Conservation (phyloP, 2,113 vertebrate species). For the Chloropsis cyanopogon region DNA sequence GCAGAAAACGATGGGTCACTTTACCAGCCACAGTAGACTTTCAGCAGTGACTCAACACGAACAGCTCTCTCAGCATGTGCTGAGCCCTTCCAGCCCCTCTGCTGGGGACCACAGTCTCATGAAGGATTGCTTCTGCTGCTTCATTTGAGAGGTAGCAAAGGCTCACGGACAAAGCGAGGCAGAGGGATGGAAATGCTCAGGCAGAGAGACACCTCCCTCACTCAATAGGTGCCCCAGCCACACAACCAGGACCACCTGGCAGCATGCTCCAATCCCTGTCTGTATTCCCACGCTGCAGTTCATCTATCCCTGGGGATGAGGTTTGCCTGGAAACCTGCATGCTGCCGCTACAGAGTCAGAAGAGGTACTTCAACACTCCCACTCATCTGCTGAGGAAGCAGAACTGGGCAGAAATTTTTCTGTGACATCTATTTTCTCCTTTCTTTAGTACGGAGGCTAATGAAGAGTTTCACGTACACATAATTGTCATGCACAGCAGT, state of each 20-base stretch:
- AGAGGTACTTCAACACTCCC: neutral
- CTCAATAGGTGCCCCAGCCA: fast-evolving
- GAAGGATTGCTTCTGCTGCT: neutral
- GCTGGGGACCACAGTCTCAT: fast-evolving
- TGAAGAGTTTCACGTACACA: constrained; percentile 38
- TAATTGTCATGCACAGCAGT: constrained; percentile 13
- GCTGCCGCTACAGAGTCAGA: fast-evolving
- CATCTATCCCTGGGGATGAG: neutral
- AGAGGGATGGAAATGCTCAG: neutral
- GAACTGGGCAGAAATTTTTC: constrained; percentile 17
- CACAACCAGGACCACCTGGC: neutral
- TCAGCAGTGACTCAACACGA: neutral
- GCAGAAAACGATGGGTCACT: neutral
- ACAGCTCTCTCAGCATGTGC: fast-evolving
- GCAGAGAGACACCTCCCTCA: neutral
- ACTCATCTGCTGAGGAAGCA: neutral
- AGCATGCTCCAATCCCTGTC: neutral
- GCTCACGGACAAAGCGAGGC: fast-evolving
- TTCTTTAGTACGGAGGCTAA: neutral
- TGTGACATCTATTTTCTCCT: neutral
- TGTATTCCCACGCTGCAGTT: neutral
- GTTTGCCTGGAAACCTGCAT: neutral
- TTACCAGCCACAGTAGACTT: neutral
- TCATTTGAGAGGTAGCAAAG: neutral
- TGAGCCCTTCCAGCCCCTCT: neutral